phyloP scores from a whole-genome alignment of 2,797 vertebrate genomes.

The Dendrocincla fuliginosa region DNA sequence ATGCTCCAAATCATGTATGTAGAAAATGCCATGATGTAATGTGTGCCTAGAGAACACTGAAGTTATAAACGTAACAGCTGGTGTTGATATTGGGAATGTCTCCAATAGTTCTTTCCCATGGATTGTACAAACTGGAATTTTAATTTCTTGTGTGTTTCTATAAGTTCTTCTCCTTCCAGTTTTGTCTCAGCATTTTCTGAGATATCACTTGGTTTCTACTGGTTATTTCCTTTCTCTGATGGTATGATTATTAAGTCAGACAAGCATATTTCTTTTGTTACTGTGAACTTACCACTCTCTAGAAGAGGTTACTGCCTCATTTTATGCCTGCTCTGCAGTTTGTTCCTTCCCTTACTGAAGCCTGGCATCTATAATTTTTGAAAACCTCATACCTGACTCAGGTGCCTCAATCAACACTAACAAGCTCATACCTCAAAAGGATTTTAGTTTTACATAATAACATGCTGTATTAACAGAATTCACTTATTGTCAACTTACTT shows the following conservation, averaged over 20 bases:
- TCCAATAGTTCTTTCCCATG: neutral
- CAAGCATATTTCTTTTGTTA: neutral
- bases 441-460: neutral
- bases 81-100: neutral
- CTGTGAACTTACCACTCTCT: neutral
- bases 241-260: neutral
- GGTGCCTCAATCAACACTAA: neutral
- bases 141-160: neutral
- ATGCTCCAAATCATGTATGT: neutral
- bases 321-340: neutral
- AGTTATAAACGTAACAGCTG: neutral
- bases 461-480: neutral
- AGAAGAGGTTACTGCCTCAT: neutral
- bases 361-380: neutral
- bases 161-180: neutral
- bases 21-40: neutral
- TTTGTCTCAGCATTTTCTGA: neutral
- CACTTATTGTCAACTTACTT: conserved; percentile 76
- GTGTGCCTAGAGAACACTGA: neutral
- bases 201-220: neutral
- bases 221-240: neutral
- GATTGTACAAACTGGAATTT: neutral
- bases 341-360: neutral
- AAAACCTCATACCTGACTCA: neutral
- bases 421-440: neutral